These are phyloP conservation scores for Tetanocera ferruginea DNA, from an alignment of 2,888 invertebrate species.

Conservation along the genomic window DNA sequence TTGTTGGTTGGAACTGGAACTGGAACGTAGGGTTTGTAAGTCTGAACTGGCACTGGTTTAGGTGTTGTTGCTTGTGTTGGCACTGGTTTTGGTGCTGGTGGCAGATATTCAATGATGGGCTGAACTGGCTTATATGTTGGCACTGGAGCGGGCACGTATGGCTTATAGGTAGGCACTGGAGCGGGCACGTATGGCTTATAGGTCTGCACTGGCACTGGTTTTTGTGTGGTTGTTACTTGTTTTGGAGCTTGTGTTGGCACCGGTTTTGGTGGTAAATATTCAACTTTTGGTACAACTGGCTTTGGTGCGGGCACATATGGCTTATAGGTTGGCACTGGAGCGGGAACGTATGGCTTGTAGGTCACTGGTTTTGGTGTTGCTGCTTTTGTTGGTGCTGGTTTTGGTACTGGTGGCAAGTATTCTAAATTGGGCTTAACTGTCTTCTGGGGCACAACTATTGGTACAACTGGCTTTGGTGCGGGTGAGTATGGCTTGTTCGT, in stretches of 20 bases:
- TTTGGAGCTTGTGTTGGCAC: constrained; percentile 37
- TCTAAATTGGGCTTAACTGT: constrained; percentile 20
- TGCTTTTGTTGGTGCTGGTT: constrained; percentile 3
- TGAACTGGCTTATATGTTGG: neutral
- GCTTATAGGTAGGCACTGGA: constrained; percentile 27
- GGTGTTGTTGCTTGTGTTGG: constrained; percentile 7
- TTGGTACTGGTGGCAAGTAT: constrained; percentile 37
- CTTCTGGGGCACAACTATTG: neutral
- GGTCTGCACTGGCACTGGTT: constrained; percentile 37
- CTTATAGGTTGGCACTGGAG: neutral
- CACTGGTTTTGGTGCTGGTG: constrained; percentile 25
- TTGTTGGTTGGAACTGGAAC: neutral
- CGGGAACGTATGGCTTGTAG: neutral
- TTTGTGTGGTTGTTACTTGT: constrained; percentile 44
- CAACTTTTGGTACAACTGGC: too few species aligned
- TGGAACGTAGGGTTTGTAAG: too few species aligned
- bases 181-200: constrained; percentile 32
- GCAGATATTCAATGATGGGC: constrained; percentile 25
- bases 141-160: neutral
- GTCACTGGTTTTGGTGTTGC: constrained; percentile 33
- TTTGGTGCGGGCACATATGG: neutral
- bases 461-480: constrained; percentile 27
- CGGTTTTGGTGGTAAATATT: constrained; percentile 29
- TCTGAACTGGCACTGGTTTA: constrained; percentile 8
- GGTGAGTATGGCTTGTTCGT: constrained; percentile 27